Evolutionary conservation across 1,140 invertebrate genomes (phyloP), one percentile per base, ranked within the genome.

Genomic region (Zaprionus vittiger): DNA sequence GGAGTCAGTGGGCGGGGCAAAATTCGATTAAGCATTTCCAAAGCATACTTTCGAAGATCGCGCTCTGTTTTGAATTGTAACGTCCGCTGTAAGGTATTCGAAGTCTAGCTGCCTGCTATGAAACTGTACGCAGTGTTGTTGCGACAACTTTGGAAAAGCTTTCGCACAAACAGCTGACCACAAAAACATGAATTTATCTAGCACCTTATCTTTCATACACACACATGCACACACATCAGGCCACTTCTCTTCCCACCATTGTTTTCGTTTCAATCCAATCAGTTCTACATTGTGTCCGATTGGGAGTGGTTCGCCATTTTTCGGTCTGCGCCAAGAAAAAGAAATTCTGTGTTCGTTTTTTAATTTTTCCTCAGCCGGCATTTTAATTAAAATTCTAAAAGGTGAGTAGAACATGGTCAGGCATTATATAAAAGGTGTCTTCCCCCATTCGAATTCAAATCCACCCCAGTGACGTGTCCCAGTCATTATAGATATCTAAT

Each of bases 131-230:
- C 55, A 66, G 63, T 38, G 73, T 59, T 57, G 66, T 37, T 64
- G 65, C 38, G 37, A 26, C 49, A 41, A 44, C 38, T 44, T 44
- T 15, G 5, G 24, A 22, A 57, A 65, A 69, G 79, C 73, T 81
- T 64, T 56, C 0, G 1, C 5, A 7, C 31, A 49, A 80, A 67
- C 81, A 84, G 81, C 81, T 84, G 81, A 12, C 24, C 34, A 44
- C 57, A 17, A 57, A 84, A 81, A 84, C 81, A 71, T 67, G 82
- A 84, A 81, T 84, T 84, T 84, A 84, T 84, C 82, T 84, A 77
- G 56, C 26, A 34, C 67, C 57, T 72, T 79, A 75, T 70, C 71
- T 78, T 52, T 3, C 20, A 22, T 17, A 47, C 20, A 31, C 38
- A 52, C 63, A 72, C 74, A 68, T 62, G 47, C 69, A 59, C 71